These are phyloP conservation scores for Palythoa caribaeorum DNA, from an alignment of 92 coral and sea anemone genomes.

Conservation along the genomic window DNA sequence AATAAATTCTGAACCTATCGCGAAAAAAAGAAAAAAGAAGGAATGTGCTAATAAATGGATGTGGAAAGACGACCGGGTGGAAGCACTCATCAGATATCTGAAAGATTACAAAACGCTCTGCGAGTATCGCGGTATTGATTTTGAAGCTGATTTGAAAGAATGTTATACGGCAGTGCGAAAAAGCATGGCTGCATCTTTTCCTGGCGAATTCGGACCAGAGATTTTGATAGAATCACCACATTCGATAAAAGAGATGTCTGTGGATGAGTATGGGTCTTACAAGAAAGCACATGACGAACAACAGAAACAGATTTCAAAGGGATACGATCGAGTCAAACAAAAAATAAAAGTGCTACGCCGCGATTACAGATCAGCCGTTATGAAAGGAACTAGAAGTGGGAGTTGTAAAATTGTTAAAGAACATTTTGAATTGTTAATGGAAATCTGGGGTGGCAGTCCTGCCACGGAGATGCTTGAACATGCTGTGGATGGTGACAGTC, in stretches of 20 bases:
- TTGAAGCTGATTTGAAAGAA: neutral
- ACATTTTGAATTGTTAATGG: neutral
- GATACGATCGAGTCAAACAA: neutral
- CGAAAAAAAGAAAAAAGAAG: neutral
- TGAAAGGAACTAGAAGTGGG: slow-evolving; percentile 5
- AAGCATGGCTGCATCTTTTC: neutral
- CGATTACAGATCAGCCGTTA: slow-evolving; percentile 1
- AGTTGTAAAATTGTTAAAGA: neutral
- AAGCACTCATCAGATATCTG: slow-evolving; percentile 13
- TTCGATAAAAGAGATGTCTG: neutral
- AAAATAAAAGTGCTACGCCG: neutral
- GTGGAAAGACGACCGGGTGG: neutral
- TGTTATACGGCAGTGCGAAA: slow-evolving; percentile 8
- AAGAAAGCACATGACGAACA: slow-evolving; percentile 4
- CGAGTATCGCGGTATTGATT: slow-evolving; percentile 2
- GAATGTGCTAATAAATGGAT: neutral
- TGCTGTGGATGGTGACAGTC: slow-evolving; percentile 2
- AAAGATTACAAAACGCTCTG: slow-evolving; percentile 13
- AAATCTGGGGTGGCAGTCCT: slow-evolving; percentile 1
- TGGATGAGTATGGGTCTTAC: too few species aligned
- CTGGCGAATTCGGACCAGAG: neutral
- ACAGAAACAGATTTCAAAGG: neutral
- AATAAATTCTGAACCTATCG: too few species aligned
- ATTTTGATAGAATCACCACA: neutral
- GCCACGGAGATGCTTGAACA: neutral